phyloP scores from a whole-genome alignment of 1,140 invertebrate species.

The silkworm (Bombyx mori) region DNA sequence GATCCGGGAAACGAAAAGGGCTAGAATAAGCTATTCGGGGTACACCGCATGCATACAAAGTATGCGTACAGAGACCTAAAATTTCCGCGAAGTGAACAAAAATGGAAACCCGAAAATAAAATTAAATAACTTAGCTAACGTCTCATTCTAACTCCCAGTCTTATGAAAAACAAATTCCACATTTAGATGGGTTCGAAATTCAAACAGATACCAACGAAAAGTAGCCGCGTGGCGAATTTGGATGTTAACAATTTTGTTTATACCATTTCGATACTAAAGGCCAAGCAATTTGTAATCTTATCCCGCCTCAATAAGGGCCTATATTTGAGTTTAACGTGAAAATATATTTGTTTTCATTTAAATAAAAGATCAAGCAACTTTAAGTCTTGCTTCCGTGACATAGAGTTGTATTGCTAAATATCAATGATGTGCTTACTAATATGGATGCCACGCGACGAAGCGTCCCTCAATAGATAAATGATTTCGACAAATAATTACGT shows the following conservation, averaged over 20 bases:
- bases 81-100: too few species aligned
- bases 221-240: conserved; percentile 50
- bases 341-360: too few species aligned
- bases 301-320: not conserved
- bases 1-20: too few species aligned
- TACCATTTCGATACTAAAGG: conserved; percentile 2
- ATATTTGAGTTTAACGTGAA: not conserved
- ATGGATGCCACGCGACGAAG: conserved; percentile 46
- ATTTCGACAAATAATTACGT: conserved; percentile 68
- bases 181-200: conserved; percentile 60
- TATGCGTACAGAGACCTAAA: too few species aligned
- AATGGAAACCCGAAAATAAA: too few species aligned
- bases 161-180: conserved; percentile 66
- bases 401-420: not conserved
- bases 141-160: conserved; percentile 8
- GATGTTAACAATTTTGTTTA: conserved; percentile 18
- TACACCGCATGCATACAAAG: too few species aligned
- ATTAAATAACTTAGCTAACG: too few species aligned
- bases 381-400: too few species aligned
- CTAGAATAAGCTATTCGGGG: too few species aligned
- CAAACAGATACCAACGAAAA: conserved; percentile 66
- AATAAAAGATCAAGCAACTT: too few species aligned
- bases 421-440: conserved; percentile 5
- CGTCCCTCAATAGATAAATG: conserved; percentile 60
- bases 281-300: conserved; percentile 17